Base-by-base conservation (phyloP, 1,140 invertebrate genomes). In the Drosophila pectinifera region DNA sequence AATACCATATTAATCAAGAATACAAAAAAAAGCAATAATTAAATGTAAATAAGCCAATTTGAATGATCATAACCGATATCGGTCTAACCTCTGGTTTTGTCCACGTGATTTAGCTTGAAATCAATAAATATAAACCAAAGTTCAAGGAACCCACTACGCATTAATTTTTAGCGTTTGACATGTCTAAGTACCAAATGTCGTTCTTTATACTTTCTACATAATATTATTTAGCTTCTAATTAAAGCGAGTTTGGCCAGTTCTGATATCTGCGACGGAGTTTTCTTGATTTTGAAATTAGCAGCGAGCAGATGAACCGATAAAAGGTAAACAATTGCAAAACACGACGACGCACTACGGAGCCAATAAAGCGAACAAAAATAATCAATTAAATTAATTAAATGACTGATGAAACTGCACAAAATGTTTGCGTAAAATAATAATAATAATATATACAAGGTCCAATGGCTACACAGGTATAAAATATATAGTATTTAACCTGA, bases 161-260 rank as follows among this genome's bases (percentile, higher is more conserved):
- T 73, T 73, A 73, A 73, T 73, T 64, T 74, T 74, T 56, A 39
- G 38, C 36, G 26, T 38, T 68, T 55, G 42, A 49, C 68, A 73
- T 74, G 72, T 42, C 72, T 55, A 73, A 74, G 72, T 62, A 55
- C 48, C 69, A 48, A 55, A 53, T 55, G 58, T 61, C 51, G 48
- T 42, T 69, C 46, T 68, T 55, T 46, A 70, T 68, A 68, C 49
- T 49, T 55, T 63, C 69, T 57, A 73, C 68, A 73, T 74, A 55
- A 56, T 74, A 62, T 74, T 86, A 63, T 65, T 72, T 75, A 49
- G 42, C 57, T 55, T 78, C 69, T 88, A 88, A 88, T 86, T 86
- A 88, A 88, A 88, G 16, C 82, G 75, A 65, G 82, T 86, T 82
- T 76, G 61, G 53, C 82, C 48, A 63, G 82, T 85, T 86, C 34